phyloP scores from a whole-genome alignment of 2,888 invertebrate genomes.

The Macroteleia sp. region DNA sequence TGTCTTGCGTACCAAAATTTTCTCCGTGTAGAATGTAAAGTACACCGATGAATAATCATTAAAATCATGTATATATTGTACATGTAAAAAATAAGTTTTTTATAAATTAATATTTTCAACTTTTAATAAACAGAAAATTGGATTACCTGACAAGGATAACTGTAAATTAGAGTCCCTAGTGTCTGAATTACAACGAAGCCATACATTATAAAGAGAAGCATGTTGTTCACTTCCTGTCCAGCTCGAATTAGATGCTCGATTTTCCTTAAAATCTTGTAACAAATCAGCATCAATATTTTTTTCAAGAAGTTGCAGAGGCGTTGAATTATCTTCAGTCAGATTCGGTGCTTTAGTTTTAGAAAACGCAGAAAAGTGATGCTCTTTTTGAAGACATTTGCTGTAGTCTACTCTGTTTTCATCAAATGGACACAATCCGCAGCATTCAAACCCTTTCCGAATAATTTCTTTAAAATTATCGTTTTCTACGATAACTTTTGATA shows the following conservation, averaged over 20 bases:
- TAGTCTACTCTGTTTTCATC: conserved; percentile 8
- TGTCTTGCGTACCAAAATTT: no score
- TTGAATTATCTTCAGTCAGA: conserved; percentile 9
- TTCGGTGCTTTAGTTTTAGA: not conserved
- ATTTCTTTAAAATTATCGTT: conserved; percentile 1
- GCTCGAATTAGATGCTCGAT: conserved; percentile 4
- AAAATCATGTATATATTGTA: no score
- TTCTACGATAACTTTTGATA: conserved; percentile 2
- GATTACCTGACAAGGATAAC: not conserved
- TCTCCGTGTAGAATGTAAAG: no score
- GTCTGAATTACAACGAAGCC: not conserved
- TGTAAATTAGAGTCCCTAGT: not conserved
- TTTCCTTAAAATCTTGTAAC: conserved; percentile 1
- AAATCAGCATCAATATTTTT: conserved; percentile 8
- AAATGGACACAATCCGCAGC: conserved; percentile 9
- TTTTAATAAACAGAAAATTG: not conserved
- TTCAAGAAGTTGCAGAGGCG: conserved; percentile 7
- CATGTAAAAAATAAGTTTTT: no score
- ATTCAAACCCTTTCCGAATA: conserved; percentile 10
- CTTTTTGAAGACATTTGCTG: conserved; percentile 12
- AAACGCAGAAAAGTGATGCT: not conserved
- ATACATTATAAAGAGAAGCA: conserved; percentile 4
- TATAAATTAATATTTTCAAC: not conserved
- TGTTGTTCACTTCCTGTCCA: not conserved
- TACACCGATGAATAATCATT: no score